Evolutionary conservation across 2,113 vertebrate genomes (phyloP).

Genomic region (Tiliqua scincoides): DNA sequence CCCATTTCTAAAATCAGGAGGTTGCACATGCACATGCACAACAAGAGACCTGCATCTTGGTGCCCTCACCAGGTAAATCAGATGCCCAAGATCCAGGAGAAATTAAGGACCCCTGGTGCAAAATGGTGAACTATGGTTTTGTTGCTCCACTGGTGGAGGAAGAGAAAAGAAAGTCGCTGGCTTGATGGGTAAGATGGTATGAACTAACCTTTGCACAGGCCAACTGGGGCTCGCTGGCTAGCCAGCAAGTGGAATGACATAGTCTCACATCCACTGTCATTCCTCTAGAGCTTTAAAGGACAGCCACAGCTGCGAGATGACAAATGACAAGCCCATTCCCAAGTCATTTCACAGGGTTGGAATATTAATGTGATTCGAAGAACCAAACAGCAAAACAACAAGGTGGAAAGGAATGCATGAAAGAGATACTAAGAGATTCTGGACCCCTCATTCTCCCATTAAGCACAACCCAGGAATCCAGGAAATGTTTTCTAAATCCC

Average conservation of each 20-base stretch:
- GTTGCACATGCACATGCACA: no score
- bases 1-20: no score
- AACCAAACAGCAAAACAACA: conserved; percentile 35
- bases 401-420: not conserved
- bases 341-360: conserved; percentile 38
- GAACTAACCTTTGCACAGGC: not conserved
- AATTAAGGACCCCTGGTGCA: no score
- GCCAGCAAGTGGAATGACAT: not conserved
- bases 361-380: conserved; percentile 59
- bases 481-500: not conserved
- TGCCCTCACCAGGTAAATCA: no score
- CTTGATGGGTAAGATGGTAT: not conserved
- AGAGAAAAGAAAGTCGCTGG: no score
- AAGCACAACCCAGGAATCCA: not conserved
- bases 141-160: no score
- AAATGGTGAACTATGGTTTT: no score
- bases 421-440: not conserved
- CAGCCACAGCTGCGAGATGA: conserved; percentile 47
- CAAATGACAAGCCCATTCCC: conserved; percentile 62
- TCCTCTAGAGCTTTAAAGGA: conserved; percentile 32
- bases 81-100: no score
- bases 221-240: not conserved
- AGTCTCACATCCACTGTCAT: conserved; percentile 23
- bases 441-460: not conserved
- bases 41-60: no score